phyloP scores from a whole-genome alignment of 1,140 invertebrate species.

The Leptopilina clavipes region DNA sequence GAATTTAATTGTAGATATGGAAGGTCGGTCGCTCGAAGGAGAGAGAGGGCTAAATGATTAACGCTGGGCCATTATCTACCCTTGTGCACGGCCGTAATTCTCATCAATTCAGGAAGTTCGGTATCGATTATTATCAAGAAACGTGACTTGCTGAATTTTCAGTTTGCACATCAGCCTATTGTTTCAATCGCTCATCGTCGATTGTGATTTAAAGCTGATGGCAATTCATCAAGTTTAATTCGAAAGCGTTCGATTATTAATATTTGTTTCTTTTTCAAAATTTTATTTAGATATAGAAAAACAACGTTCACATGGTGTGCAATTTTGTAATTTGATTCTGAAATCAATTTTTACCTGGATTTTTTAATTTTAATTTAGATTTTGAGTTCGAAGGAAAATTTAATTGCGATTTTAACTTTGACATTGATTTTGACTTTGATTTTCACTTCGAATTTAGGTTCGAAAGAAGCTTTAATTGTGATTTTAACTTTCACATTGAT shows the following conservation, averaged over 20 bases:
- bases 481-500: no score
- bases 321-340: no score
- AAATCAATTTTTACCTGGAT: no score
- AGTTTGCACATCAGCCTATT: background rate
- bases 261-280: background rate
- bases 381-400: no score
- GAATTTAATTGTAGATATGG: constrained; percentile 51
- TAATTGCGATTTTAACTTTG: no score
- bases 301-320: no score
- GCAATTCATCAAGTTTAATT: background rate
- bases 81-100: background rate
- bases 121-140: constrained; percentile 46
- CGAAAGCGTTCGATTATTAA: background rate
- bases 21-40: constrained; percentile 17
- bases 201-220: background rate
- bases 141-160: constrained; percentile 38
- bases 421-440: no score
- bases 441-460: no score
- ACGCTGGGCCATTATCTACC: constrained; percentile 37
- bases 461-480: no score
- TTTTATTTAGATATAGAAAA: no score
- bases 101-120: constrained; percentile 42
- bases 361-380: no score
- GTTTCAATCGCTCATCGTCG: background rate
- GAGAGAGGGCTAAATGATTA: constrained; percentile 40